Evolutionary conservation across 2,113 vertebrate genomes (phyloP).

Genomic region (Sylvilagus bachmani): DNA sequence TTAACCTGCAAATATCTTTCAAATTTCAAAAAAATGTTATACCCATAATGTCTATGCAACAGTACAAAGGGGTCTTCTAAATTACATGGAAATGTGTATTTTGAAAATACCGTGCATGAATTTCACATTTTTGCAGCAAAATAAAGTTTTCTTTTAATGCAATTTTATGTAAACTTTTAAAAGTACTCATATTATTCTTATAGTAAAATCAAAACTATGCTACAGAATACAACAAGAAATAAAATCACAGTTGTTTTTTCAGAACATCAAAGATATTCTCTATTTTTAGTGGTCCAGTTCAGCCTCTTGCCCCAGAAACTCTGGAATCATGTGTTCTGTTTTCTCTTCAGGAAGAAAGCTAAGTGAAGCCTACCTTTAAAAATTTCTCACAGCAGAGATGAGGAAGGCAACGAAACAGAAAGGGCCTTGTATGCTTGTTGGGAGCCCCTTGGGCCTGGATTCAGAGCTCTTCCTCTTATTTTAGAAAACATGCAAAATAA

Average conservation of each 20-base stretch:
- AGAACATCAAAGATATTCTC: not conserved
- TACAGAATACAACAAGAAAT: not conserved
- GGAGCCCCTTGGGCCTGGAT: not conserved
- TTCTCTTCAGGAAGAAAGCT: not conserved
- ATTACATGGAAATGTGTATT: too few species aligned
- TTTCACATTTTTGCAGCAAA: too few species aligned
- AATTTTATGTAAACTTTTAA: too few species aligned
- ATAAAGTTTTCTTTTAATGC: too few species aligned
- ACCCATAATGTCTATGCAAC: not conserved
- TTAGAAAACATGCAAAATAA: slow-evolving; percentile 27
- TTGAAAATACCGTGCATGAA: too few species aligned
- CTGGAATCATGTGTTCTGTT: not conserved
- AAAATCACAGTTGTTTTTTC: not conserved
- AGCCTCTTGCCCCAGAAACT: not conserved
- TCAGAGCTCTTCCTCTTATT: not conserved
- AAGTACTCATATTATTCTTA: not conserved
- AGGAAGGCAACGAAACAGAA: not conserved
- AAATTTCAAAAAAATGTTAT: not conserved
- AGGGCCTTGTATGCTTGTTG: not conserved
- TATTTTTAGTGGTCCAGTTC: not conserved
- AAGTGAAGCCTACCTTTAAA: not conserved
- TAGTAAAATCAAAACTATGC: slow-evolving; percentile 1
- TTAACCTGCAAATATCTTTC: slow-evolving; percentile 19
- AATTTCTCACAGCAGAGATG: not conserved
- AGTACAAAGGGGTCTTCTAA: not conserved